Conservation (phyloP, 1,140 invertebrate genomes). For the Procambarus clarkii region DNA sequence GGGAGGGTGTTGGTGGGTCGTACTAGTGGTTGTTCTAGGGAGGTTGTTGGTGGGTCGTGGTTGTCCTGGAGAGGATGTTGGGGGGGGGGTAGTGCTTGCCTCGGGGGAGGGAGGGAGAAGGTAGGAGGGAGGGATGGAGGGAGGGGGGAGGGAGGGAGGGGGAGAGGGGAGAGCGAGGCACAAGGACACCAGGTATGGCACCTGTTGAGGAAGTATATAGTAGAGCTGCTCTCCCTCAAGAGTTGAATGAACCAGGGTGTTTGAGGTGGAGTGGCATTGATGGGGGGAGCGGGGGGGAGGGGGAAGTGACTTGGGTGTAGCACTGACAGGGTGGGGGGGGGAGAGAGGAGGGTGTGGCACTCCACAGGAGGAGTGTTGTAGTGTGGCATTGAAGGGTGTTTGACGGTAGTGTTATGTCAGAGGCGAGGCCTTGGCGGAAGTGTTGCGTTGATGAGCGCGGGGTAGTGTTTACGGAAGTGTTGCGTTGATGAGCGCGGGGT, state of each 20-base stretch:
- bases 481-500: neutral
- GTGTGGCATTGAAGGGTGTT: neutral
- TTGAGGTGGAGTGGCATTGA: neutral
- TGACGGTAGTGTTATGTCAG: neutral
- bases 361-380: neutral
- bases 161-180: too few relatives aligned
- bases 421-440: neutral
- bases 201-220: neutral
- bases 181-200: neutral
- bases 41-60: neutral
- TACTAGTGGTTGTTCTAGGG: too few relatives aligned
- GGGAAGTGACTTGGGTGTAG: neutral
- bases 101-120: neutral
- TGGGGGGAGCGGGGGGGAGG: neutral
- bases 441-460: neutral
- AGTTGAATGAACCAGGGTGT: constrained; percentile 1
- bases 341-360: too few relatives aligned
- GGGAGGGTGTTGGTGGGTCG: too few relatives aligned
- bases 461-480: neutral
- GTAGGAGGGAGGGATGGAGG: neutral
- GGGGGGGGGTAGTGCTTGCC: too few relatives aligned
- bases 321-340: too few relatives aligned
- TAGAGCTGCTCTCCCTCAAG: neutral
- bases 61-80: too few relatives aligned
- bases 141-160: too few relatives aligned